Base-by-base conservation (phyloP, 1,140 invertebrate genomes). In the Drosophila serrata region DNA sequence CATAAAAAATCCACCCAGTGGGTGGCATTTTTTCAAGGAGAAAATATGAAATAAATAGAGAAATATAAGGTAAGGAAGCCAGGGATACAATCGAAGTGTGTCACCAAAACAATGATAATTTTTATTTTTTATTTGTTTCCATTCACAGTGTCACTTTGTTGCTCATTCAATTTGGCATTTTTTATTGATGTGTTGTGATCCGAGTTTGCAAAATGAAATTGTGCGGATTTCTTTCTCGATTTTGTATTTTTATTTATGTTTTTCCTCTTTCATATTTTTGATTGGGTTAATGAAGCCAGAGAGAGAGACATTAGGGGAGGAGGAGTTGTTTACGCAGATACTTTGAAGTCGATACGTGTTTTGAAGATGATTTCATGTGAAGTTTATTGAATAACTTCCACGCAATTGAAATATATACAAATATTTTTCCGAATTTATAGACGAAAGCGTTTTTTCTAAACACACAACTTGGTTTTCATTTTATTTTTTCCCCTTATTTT, bases 151-250 rank as follows among this genome's bases (percentile, higher is more conserved):
- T 37, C n/a, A 48, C 35, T 63, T 78, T 70, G 65, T 65, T 59
- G 53, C 51, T 40, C 56, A 60, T 49, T 60, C 59, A 77, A 85
- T 81, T 85, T 86, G 74, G 59, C 72, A 88, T 74, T 74, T 87
- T 84, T 87, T 87, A 87, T 87, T 82, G 84, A 84, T 76, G 63
- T 88, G 76, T 87, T 87, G 77, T 82, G 79, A 46, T 75, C 61
- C 45, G 62, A 69, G 63, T 69, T 24, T 24, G 59, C 49, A 35
- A 49, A 78, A 69, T 61, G 49, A 68, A 78, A 77, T 68, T 78
- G 63, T 43, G 37, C 43, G 59, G 39, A 72, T 53, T 53, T 51
- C 46, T 13, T 13, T 42, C 27, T 62, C 24, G 12, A 42, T 42
- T 42, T 60, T 31, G 29, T 60, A 24, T 63, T 69, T 68, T 43